phyloP scores from a whole-genome alignment of 2,113 vertebrate genomes.

The Pachypanchax playfairii region DNA sequence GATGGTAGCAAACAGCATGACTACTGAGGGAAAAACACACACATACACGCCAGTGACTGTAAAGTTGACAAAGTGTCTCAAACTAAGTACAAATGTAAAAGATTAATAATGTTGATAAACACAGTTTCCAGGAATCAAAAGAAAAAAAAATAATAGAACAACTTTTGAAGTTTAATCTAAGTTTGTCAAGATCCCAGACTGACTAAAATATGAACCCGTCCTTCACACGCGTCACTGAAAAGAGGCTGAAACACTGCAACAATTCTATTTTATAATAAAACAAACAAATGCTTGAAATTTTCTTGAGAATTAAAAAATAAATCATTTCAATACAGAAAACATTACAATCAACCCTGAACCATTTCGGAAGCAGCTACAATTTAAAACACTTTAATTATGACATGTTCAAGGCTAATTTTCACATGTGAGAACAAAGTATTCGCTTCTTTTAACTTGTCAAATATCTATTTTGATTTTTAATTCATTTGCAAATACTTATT shows the following conservation, averaged over 20 bases:
- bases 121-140: neutral
- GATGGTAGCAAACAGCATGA: slow-evolving; percentile 13
- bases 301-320: too few relatives aligned
- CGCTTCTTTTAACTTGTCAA: slow-evolving; percentile 39
- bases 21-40: neutral
- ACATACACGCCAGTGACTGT: neutral
- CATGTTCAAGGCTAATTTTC: too few relatives aligned
- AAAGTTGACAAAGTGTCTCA: too few relatives aligned
- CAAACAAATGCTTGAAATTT: too few relatives aligned
- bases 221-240: neutral
- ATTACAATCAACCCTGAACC: too few relatives aligned
- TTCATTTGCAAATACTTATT: slow-evolving; percentile 37
- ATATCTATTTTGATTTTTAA: slow-evolving; percentile 51
- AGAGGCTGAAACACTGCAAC: neutral
- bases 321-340: too few relatives aligned
- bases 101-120: neutral
- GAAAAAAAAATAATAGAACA: neutral
- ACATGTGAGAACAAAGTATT: too few relatives aligned
- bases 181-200: neutral
- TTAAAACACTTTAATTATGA: too few relatives aligned
- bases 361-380: too few relatives aligned
- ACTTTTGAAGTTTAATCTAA: too few relatives aligned
- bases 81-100: slow-evolving; percentile 1
- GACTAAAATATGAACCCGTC: neutral
- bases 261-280: neutral